A percentile compares a stretch with the other conserved stretches of the same genome.
Evolutionary conservation across 2,888 invertebrate species (phyloP).

Genomic region (Acleris sparsana): DNA sequence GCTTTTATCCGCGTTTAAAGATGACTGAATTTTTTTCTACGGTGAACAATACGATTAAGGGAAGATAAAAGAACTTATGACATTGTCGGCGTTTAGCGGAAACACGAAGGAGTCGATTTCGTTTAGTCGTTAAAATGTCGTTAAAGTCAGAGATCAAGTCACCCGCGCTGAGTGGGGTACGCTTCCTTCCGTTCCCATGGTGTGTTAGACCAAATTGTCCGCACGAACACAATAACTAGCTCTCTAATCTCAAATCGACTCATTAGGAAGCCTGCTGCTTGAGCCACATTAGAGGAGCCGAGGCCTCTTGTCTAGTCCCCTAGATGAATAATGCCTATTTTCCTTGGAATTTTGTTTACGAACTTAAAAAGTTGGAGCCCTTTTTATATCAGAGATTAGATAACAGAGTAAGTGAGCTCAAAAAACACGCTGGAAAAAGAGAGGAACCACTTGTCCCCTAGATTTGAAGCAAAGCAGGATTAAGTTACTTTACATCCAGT

Average conservation of each 20-base stretch:
- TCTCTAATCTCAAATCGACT: slow-evolving; percentile 31
- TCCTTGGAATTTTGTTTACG: not conserved
- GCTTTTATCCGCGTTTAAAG: slow-evolving; percentile 28
- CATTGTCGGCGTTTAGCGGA: slow-evolving; percentile 16
- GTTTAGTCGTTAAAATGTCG: slow-evolving; percentile 52
- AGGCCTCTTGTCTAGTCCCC: not conserved
- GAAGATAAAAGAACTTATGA: slow-evolving; percentile 28
- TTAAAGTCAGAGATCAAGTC: slow-evolving; percentile 48
- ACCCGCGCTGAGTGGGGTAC: slow-evolving; percentile 37
- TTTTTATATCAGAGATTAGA: no score
- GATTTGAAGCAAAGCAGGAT: no score
- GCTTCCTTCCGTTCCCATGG: slow-evolving; percentile 45
- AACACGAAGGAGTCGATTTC: slow-evolving; percentile 35
- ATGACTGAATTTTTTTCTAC: slow-evolving; percentile 6
- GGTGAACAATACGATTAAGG: slow-evolving; percentile 11
- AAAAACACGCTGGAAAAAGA: no score
- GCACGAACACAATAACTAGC: slow-evolving; percentile 29
- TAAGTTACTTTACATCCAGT: no score
- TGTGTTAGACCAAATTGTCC: slow-evolving; percentile 33
- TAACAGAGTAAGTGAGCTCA: no score
- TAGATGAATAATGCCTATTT: slow-evolving; percentile 1
- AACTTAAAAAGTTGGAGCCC: no score
- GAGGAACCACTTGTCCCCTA: no score
- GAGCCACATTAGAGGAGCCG: slow-evolving; percentile 8
- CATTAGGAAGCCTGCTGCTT: slow-evolving; percentile 24